Evolutionary conservation across 2,797 vertebrate species (phyloP).

Genomic region (Moxostoma hubbsi): DNA sequence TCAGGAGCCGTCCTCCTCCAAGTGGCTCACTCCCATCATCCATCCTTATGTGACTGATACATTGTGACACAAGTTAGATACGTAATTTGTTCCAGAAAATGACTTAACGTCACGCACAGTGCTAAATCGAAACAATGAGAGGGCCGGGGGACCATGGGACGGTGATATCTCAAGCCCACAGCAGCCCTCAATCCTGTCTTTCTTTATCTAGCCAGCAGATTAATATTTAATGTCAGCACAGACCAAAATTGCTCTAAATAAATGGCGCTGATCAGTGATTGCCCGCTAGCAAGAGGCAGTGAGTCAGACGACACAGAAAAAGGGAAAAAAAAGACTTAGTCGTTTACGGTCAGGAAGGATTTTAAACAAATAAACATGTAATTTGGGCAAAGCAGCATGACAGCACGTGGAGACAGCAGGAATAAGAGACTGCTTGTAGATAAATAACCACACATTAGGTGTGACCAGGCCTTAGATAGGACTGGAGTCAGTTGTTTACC

Average conservation of each 20-base stretch:
- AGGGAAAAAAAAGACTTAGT: background rate
- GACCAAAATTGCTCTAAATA: conserved; percentile 63
- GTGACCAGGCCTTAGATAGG: conserved; percentile 1
- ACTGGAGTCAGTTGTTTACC: too few relatives aligned
- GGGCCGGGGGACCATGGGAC: conserved; percentile 43
- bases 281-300: conserved; percentile 37
- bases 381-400: conserved; percentile 5
- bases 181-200: conserved; percentile 50
- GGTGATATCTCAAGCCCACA: conserved; percentile 69
- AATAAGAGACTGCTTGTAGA: conserved; percentile 10
- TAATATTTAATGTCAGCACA: conserved; percentile 73
- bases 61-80: conserved; percentile 69
- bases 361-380: conserved; percentile 36
- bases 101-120: conserved; percentile 65
- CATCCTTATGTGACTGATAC: conserved; percentile 69
- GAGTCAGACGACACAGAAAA: conserved; percentile 56
- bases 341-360: conserved; percentile 31
- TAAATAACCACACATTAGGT: conserved; percentile 6
- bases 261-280: conserved; percentile 56
- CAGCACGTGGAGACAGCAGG: background rate
- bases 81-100: conserved; percentile 70
- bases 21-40: conserved; percentile 51
- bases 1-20: conserved; percentile 51
- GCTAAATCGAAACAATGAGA: conserved; percentile 67
- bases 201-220: conserved; percentile 62